Conservation (phyloP, 2,888 invertebrate species). For the Thera obeliscata region DNA sequence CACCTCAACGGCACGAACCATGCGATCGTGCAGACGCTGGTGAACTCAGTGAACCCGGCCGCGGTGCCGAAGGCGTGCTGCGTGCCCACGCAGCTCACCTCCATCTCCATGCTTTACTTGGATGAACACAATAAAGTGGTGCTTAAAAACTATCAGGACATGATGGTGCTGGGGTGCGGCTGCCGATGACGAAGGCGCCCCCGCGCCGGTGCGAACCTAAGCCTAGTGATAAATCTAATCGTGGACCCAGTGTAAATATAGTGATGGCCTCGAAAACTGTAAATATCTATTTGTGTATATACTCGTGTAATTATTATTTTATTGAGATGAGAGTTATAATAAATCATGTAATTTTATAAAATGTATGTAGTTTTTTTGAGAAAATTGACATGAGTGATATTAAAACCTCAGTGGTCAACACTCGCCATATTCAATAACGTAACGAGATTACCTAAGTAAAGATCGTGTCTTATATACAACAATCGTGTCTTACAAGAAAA, state of each 20-base stretch:
- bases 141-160: conserved; percentile 99
- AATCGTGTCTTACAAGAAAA: too few species aligned
- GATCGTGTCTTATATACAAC: too few species aligned
- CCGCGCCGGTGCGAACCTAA: conserved; percentile 70
- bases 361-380: conserved; percentile 34
- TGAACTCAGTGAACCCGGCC: conserved; percentile 96
- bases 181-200: conserved; percentile 91
- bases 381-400: neutral
- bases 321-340: conserved; percentile 80
- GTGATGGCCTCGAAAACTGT: conserved; percentile 79
- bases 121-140: conserved; percentile 97
- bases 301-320: conserved; percentile 83
- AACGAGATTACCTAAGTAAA: too few species aligned
- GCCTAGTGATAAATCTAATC: conserved; percentile 70
- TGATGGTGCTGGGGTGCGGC: conserved; percentile 99
- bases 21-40: conserved; percentile 98
- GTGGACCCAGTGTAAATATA: conserved; percentile 84
- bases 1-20: conserved; percentile 99
- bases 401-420: neutral
- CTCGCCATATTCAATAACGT: neutral
- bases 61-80: conserved; percentile 98
- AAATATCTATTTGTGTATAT: conserved; percentile 80
- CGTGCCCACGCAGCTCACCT: conserved; percentile 96
- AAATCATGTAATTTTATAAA: conserved; percentile 74
- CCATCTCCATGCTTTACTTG: conserved; percentile 98